These are phyloP conservation scores for Antheraea mylitta DNA, from an alignment of 1,140 invertebrate species.

Conservation along the genomic window DNA sequence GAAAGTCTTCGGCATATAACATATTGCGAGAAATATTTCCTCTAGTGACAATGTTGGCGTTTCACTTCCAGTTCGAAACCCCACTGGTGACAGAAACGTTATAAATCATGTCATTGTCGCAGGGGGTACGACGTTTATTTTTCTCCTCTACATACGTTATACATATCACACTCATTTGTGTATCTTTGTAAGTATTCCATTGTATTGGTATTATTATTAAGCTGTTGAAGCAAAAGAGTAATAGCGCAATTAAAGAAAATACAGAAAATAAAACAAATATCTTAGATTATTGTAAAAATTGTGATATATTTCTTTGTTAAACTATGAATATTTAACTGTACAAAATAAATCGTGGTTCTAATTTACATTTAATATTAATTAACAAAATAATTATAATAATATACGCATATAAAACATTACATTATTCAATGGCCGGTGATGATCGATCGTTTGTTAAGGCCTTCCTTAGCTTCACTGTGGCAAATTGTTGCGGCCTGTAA, in stretches of 20 bases:
- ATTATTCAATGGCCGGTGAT: constrained; percentile 84
- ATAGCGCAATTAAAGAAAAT: too few relatives aligned
- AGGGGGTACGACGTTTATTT: constrained; percentile 53
- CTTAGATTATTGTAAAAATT: constrained; percentile 69
- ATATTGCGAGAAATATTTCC: constrained; percentile 41
- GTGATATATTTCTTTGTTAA: constrained; percentile 78
- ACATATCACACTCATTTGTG: constrained; percentile 3
- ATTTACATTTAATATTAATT: constrained; percentile 71
- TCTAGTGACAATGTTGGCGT: constrained; percentile 21
- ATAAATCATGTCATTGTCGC: constrained; percentile 64
- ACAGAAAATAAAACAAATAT: constrained; percentile 48
- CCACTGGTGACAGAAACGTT: constrained; percentile 38
- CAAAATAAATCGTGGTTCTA: constrained; percentile 75
- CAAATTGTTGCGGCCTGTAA: constrained; percentile 88
- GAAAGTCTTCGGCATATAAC: constrained; percentile 5
- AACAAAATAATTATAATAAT: constrained; percentile 65
- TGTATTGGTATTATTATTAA: background rate
- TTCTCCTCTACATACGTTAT: constrained; percentile 28
- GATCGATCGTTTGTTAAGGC: constrained; percentile 92
- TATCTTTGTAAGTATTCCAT: background rate
- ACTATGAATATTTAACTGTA: constrained; percentile 78
- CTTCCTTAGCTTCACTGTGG: constrained; percentile 92
- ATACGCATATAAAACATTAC: constrained; percentile 35
- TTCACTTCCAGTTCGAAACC: constrained; percentile 29
- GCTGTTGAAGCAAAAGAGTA: too few relatives aligned